Evolutionary conservation across 2,113 vertebrate genomes (phyloP), one percentile per base, ranked within the genome.

Genomic region (Acinonyx jubatus): DNA sequence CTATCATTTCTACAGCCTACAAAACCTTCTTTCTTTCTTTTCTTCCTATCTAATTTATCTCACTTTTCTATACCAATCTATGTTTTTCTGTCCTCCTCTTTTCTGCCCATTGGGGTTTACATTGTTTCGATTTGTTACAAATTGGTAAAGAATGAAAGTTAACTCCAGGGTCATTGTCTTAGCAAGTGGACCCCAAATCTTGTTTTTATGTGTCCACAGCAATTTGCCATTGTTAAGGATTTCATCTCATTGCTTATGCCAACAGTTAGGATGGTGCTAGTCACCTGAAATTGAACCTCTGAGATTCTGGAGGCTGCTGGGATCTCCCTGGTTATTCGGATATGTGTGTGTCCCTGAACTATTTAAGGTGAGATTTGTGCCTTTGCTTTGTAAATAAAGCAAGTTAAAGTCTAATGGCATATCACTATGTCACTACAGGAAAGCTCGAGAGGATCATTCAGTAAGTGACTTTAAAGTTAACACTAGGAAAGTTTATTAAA

Each of bases 361-460:
- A 33, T 76, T 97, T 91, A 95, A 86, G 38, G 45, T 69, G 55
- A 95, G 57, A 66, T 55, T 41, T 95, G 23, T 27, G 52, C 4
- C 55, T 96, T 94, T 95, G 83, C 96, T 83, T 96, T 83, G 23
- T 68, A 94, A 89, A 97, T 81, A 82, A 93, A 74, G 38, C 74
- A 87, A 79, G 79, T 93, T 89, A 73, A 88, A 83, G 11, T 52
- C 25, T 92, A 92, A 83, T 55, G 65, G 50, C 19, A 55, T 93
- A 96, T 94, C 83, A 89, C 52, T 13, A 48, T 93, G 96, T 94
- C 83, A 89, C 52, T 13, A 48, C 4, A 1, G 41, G 29, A 95
- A 11, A 94, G 10, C 7, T 74, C 65, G 25, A 85, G 10, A n/a
- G n/a, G 6, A 80, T 63, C 23, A 73, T 27, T 85, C 19, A 73